phyloP scores from a whole-genome alignment of 2,113 vertebrate genomes.

The Leucoraja erinaceus region DNA sequence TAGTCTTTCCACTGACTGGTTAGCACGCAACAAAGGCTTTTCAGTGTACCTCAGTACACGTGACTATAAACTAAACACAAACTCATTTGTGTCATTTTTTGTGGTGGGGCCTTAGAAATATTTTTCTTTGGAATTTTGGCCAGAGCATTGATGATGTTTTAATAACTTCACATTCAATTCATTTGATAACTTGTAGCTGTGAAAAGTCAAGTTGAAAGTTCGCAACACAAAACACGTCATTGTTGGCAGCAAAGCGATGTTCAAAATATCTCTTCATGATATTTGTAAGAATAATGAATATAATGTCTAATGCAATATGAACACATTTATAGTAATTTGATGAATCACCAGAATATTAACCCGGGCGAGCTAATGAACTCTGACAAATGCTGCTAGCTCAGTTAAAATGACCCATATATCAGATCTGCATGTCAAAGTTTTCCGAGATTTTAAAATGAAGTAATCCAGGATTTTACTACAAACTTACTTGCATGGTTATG shows the following conservation, averaged over 20 bases:
- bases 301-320: not conserved
- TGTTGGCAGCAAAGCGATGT: not conserved
- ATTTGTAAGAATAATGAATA: not conserved
- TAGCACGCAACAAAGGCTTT: too few species aligned
- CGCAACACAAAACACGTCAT: not conserved
- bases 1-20: too few species aligned
- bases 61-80: too few species aligned
- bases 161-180: not conserved
- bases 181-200: not conserved
- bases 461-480: not conserved
- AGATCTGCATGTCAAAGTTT: constrained; percentile 12
- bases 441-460: not conserved
- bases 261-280: not conserved
- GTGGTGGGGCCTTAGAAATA: too few species aligned
- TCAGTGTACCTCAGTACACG: too few species aligned
- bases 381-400: not conserved
- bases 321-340: not conserved
- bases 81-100: not conserved
- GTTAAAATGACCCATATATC: constrained; percentile 20
- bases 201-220: not conserved
- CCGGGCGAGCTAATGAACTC: not conserved
- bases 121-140: not conserved
- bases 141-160: not conserved
- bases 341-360: not conserved
- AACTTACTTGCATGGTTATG: not conserved